Evolutionary conservation across 30 jellyfish, hydroid and myxozoan species (phyloP).

Genomic region (Cassiopea xamachana): DNA sequence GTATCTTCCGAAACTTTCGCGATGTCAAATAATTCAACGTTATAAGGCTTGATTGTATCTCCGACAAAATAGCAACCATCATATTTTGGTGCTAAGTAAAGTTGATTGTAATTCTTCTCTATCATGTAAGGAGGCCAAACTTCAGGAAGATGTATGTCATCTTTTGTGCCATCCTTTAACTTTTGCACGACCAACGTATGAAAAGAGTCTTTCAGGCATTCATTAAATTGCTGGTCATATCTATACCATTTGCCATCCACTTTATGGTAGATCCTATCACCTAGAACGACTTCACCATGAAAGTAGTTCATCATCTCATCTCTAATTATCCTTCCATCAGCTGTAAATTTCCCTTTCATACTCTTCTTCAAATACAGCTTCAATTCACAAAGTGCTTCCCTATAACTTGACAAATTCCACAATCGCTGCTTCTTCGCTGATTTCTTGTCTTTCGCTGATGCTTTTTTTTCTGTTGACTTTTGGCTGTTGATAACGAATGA

Average conservation of each 20-base stretch:
- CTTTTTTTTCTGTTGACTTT: too few species aligned
- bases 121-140: not conserved
- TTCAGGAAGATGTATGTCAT: not conserved
- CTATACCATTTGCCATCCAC: not conserved
- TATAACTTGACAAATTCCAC: not conserved
- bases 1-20: not conserved
- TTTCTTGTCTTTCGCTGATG: too few species aligned
- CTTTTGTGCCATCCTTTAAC: not conserved
- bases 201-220: not conserved
- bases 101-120: not conserved
- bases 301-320: not conserved
- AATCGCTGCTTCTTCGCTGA: too few species aligned
- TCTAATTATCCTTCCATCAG: not conserved
- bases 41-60: not conserved
- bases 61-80: slow-evolving; percentile 1
- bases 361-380: not conserved
- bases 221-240: not conserved
- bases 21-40: slow-evolving; percentile 6
- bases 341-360: not conserved
- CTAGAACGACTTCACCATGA: not conserved
- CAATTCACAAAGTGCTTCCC: not conserved
- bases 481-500: too few species aligned
- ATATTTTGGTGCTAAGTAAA: not conserved
- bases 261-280: slow-evolving; percentile 2
- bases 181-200: not conserved